phyloP scores from a whole-genome alignment of 1,140 invertebrate genomes.

The Paracyclopina nana region DNA sequence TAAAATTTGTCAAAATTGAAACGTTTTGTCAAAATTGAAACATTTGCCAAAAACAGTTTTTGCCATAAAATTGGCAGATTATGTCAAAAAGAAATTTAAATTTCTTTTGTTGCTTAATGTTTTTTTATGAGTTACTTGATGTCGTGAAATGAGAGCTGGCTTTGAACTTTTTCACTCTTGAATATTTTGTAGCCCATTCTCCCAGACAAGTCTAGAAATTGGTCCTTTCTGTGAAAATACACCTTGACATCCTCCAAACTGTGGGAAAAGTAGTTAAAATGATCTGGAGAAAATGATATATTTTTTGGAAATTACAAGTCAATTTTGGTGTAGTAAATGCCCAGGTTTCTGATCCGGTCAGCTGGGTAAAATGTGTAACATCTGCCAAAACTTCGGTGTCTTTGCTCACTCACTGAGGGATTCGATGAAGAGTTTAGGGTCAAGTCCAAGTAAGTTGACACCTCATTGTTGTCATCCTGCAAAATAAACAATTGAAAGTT shows the following conservation, averaged over 20 bases:
- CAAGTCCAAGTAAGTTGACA: too few relatives aligned
- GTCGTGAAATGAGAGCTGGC: too few relatives aligned
- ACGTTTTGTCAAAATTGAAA: too few relatives aligned
- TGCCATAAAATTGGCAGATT: too few relatives aligned
- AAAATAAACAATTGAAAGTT: too few relatives aligned
- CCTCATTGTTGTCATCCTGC: too few relatives aligned
- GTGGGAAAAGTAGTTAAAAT: neutral
- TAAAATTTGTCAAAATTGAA: too few relatives aligned
- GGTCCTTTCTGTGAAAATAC: slow-evolving; percentile 2
- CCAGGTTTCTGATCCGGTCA: neutral
- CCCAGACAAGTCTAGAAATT: slow-evolving; percentile 7
- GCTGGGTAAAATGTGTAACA: slow-evolving; percentile 4
- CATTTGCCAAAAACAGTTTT: too few relatives aligned
- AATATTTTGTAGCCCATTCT: slow-evolving; percentile 7
- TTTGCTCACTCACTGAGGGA: neutral
- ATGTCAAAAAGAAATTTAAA: too few relatives aligned
- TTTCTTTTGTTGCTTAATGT: too few relatives aligned
- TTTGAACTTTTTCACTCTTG: neutral
- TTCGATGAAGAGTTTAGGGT: neutral
- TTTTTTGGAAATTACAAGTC: neutral
- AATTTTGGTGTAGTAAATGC: slow-evolving; percentile 4
- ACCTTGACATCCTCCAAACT: neutral
- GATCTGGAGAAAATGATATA: too few relatives aligned
- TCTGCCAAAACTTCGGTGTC: slow-evolving; percentile 9
- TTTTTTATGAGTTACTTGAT: too few relatives aligned